A percentile compares a stretch with the other conserved stretches of the same genome.
Evolutionary conservation across 1,140 invertebrate species (phyloP).

Genomic region (Physella acuta): DNA sequence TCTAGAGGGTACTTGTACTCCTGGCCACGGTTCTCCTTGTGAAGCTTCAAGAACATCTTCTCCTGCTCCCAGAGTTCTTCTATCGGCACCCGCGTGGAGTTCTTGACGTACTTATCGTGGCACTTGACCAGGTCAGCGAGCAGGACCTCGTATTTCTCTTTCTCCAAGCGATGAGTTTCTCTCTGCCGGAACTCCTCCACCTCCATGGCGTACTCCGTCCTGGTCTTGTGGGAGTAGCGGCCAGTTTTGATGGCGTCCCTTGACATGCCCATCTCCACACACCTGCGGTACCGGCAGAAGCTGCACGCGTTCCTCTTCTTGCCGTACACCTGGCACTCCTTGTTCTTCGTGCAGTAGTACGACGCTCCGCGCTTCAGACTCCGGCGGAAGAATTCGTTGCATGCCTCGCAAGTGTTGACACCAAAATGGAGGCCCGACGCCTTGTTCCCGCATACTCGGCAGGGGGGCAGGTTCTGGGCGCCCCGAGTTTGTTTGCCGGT

Average conservation of each 20-base stretch:
- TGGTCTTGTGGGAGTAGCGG: slow-evolving; percentile 55
- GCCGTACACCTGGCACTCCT: slow-evolving; percentile 35
- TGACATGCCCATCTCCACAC: slow-evolving; percentile 98
- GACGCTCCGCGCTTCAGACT: slow-evolving; percentile 44
- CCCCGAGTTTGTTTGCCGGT: background rate
- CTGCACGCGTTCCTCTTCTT: slow-evolving; percentile 71
- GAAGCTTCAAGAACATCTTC: background rate
- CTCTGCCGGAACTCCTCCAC: slow-evolving; percentile 40
- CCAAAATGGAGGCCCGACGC: slow-evolving; percentile 64
- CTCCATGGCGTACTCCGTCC: slow-evolving; percentile 52
- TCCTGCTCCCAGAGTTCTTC: slow-evolving; percentile 1
- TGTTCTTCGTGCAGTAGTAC: slow-evolving; percentile 44
- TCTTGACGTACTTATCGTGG: slow-evolving; percentile 8
- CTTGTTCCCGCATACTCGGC: slow-evolving; percentile 62
- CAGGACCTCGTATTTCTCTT: slow-evolving; percentile 4
- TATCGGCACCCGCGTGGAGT: background rate
- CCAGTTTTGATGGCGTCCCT: slow-evolving; percentile 78
- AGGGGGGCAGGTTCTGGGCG: slow-evolving; percentile 48
- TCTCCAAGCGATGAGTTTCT: background rate
- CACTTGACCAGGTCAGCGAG: slow-evolving; percentile 1
- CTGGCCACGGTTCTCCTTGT: background rate
- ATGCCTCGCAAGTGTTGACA: slow-evolving; percentile 63
- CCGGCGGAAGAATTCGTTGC: slow-evolving; percentile 49
- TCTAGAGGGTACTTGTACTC: background rate
- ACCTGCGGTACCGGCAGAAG: slow-evolving; percentile 98